phyloP scores from a whole-genome alignment of 2,113 vertebrate species.

The Stomatorhinus ivindoensis region DNA sequence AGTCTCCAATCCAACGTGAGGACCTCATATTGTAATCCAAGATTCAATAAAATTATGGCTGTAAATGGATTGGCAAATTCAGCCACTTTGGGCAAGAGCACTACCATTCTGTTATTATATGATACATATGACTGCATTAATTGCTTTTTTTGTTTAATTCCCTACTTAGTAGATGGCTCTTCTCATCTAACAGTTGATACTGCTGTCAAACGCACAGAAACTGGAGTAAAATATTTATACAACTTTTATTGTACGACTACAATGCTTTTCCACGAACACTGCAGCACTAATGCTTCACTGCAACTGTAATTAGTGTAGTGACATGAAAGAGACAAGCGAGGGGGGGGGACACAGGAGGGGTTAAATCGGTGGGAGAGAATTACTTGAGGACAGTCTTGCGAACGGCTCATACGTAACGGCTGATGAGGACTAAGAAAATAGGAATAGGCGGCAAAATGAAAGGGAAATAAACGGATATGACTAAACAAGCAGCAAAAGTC shows the following conservation, averaged over 20 bases:
- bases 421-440: neutral
- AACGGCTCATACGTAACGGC: neutral
- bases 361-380: neutral
- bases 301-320: neutral
- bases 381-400: neutral
- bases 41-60: neutral
- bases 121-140: neutral
- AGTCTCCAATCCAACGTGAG: neutral
- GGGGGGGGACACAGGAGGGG: neutral
- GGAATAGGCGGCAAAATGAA: neutral
- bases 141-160: neutral
- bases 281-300: neutral
- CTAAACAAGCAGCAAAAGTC: neutral
- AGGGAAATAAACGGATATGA: neutral
- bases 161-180: neutral
- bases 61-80: neutral
- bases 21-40: neutral
- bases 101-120: neutral
- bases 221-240: conserved; percentile 3
- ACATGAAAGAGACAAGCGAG: neutral
- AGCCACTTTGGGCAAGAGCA: neutral
- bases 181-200: neutral
- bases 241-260: neutral
- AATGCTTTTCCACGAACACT: neutral
- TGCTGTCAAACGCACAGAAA: neutral